Evolutionary conservation across 2,113 vertebrate species (phyloP).

Genomic region (Egretta garzetta): DNA sequence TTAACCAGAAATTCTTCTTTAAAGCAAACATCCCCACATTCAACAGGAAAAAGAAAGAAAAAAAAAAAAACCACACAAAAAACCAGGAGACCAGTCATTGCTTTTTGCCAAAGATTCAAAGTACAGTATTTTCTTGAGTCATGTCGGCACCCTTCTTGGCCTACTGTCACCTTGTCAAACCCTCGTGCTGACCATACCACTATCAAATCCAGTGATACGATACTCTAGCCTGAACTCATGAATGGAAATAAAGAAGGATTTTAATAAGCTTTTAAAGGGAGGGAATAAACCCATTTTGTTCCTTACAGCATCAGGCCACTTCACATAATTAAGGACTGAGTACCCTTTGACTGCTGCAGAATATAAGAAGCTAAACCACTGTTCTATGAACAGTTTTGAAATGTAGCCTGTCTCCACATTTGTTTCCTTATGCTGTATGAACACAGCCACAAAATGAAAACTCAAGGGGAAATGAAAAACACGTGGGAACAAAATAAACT

Average conservation of each 20-base stretch:
- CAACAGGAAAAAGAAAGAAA: neutral
- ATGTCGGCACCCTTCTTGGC: neutral
- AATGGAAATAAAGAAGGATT: neutral
- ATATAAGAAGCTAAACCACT: neutral
- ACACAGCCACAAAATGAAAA: neutral
- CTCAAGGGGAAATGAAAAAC: neutral
- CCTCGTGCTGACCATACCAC: neutral
- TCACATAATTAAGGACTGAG: neutral
- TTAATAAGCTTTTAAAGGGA: neutral
- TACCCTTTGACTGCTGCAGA: neutral
- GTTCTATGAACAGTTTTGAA: neutral
- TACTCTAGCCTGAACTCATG: neutral
- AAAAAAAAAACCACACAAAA: neutral
- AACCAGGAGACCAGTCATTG: accelerated
- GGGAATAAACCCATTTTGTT: neutral
- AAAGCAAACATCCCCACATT: neutral
- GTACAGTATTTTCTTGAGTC: neutral
- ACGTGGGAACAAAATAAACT: neutral
- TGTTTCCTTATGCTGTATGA: neutral
- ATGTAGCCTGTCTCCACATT: neutral
- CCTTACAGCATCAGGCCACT: neutral
- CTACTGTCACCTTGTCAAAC: neutral
- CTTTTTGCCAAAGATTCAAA: neutral
- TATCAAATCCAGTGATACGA: accelerated
- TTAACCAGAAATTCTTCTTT: neutral